phyloP scores from a whole-genome alignment of 2,113 vertebrate species.

The Petromus typicus region DNA sequence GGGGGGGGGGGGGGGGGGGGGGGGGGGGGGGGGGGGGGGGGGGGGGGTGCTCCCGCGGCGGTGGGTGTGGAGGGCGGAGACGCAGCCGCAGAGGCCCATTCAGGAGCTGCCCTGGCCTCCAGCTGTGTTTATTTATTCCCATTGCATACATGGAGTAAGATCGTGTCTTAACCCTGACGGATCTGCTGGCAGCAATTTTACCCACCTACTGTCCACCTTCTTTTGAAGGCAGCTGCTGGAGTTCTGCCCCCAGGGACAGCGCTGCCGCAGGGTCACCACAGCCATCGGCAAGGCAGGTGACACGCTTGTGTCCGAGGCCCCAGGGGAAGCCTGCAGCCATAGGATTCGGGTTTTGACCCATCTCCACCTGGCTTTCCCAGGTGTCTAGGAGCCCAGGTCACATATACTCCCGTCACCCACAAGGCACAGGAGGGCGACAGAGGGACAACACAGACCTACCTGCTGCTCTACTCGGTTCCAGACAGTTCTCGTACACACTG shows the following conservation, averaged over 20 bases:
- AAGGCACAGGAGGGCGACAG: background rate
- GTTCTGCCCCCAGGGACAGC: background rate
- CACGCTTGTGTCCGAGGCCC: background rate
- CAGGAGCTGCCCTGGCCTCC: slow-evolving; percentile 5
- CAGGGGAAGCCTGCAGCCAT: slow-evolving; percentile 36
- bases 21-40: too few species aligned
- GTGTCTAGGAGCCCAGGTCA: slow-evolving; percentile 32
- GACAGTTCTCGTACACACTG: slow-evolving; percentile 93
- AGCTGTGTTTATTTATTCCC: slow-evolving; percentile 22
- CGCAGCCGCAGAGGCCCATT: too few species aligned
- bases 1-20: too few species aligned
- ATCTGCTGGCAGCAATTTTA: slow-evolving; percentile 13
- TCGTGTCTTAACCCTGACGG: background rate
- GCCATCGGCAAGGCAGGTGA: background rate
- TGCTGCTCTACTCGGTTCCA: slow-evolving; percentile 80
- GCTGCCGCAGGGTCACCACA: background rate
- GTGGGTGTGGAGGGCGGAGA: too few species aligned
- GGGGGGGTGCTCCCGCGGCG: too few species aligned
- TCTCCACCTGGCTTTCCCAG: slow-evolving; percentile 49
- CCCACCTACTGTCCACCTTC: background rate
- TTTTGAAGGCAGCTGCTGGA: too few species aligned
- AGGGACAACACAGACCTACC: slow-evolving; percentile 81
- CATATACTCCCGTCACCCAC: background rate
- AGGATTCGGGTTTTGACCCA: slow-evolving; percentile 3
- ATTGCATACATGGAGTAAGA: background rate